A percentile compares a stretch with the other conserved stretches of the same genome.
Conservation (phyloP, 2,113 vertebrate species). For the Himantopus leucocephalus region DNA sequence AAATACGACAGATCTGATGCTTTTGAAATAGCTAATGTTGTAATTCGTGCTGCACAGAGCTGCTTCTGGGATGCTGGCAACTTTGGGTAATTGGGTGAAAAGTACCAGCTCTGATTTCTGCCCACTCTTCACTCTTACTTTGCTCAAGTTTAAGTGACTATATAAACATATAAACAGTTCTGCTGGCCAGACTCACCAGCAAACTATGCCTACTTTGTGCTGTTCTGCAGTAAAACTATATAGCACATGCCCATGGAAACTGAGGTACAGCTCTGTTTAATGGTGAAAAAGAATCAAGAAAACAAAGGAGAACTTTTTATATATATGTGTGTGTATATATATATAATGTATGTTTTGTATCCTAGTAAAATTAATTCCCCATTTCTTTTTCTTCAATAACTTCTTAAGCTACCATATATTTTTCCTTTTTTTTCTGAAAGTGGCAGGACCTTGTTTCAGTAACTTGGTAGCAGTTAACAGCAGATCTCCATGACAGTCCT, state of each 20-base stretch:
- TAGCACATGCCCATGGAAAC: not conserved
- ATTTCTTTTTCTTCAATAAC: not conserved
- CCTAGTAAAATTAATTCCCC: not conserved
- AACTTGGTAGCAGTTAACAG: not conserved
- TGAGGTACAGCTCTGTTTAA: not conserved
- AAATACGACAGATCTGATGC: not conserved
- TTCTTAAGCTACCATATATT: not conserved
- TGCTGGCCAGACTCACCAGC: not conserved
- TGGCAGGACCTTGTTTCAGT: not conserved
- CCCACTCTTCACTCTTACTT: not conserved
- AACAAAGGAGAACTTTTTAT: not conserved
- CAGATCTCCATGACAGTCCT: not conserved
- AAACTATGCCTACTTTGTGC: not conserved
- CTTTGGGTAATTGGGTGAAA: not conserved
- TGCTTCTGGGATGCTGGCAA: not conserved
- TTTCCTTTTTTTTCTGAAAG: not conserved
- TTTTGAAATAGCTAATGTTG: not conserved
- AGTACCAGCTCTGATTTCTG: not conserved
- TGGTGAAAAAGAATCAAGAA: not conserved
- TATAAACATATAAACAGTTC: not conserved
- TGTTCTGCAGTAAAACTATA: not conserved
- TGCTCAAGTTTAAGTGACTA: not conserved
- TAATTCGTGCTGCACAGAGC: not conserved
- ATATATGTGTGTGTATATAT: not conserved
- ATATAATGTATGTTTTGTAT: not conserved